Evolutionary conservation across 2,888 invertebrate genomes (phyloP), one percentile per base, ranked within the genome.

Genomic region (Schizaphis graminum): DNA sequence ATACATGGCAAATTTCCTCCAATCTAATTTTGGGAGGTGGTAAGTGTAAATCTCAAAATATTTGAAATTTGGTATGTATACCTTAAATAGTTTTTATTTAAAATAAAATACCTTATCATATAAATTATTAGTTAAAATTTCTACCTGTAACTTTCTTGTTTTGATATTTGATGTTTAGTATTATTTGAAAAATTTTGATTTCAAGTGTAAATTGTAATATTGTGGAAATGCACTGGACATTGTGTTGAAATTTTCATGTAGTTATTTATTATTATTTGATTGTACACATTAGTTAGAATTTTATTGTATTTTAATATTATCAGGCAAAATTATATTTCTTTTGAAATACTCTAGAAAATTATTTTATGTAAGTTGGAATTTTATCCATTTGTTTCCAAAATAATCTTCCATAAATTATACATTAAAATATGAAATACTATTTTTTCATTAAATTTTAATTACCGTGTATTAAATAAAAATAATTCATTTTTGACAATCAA

Each of bases 101-200:
- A 92, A 92, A 88, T 92, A 92, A 61, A 92, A 49, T 92, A 61
- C 41, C 91, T 91, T 91, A 87, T 84, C 24, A n/a, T 86, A 87
- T 87, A 89, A 89, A 57, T 89, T 61, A 44, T 91, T 56, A 56
- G 28, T 91, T 21, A n/a, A 57, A 57, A 91, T 57, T 21, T 77
- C n/a, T 77, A 91, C 57, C n/a, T 85, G 11, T n/a, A 11, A 85
- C 13, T 91, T 57, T 57, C 26, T 41, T 77, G 13, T 67, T 49
- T 67, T 67, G 21, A 41, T 91, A 41, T 56, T 41, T 84, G 28
- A 56, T 53, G n/a, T 91, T 4, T 28, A n/a, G 5, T 44, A n/a
- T 41, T 84, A 35, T n/a, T 67, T 67, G 11, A 21, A 85, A 16
- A 3, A 56, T 44, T 57, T 85, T 84, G 44, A 53, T 56, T 89